phyloP scores from a whole-genome alignment of 2,113 vertebrate genomes.

The Pseudorectes ferrugineus region DNA sequence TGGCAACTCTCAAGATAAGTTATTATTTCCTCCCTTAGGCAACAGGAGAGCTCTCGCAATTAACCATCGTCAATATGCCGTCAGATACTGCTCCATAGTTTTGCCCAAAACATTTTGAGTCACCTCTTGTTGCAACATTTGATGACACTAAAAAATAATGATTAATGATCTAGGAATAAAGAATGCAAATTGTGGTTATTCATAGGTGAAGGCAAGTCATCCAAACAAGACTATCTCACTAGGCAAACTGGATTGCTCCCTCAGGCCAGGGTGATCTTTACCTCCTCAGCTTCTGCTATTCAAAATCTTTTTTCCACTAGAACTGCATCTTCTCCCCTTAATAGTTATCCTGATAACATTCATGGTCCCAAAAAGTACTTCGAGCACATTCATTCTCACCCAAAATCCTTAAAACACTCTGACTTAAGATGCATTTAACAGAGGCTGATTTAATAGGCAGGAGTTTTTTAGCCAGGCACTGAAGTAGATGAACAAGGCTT shows the following conservation, averaged over 20 bases:
- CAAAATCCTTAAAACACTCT: neutral
- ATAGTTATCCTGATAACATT: neutral
- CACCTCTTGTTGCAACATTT: neutral
- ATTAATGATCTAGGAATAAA: neutral
- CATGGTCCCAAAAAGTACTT: neutral
- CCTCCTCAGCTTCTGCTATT: neutral
- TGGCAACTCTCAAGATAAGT: neutral
- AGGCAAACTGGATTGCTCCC: neutral
- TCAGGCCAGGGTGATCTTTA: neutral
- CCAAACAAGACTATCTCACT: neutral
- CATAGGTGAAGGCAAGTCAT: neutral
- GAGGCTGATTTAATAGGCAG: neutral
- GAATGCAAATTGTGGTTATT: neutral
- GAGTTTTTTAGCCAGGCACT: neutral
- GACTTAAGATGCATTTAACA: neutral
- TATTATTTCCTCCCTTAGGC: neutral
- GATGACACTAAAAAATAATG: neutral
- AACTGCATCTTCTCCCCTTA: neutral
- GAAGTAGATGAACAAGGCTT: neutral
- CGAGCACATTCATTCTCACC: neutral
- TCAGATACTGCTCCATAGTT: neutral
- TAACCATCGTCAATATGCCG: fast-evolving
- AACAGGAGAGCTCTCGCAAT: neutral
- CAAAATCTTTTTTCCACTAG: neutral
- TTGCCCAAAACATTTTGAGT: neutral